Evolutionary conservation across 2,113 vertebrate species (phyloP), one percentile per base, ranked within the genome.

Genomic region (Capreolus pygargus): DNA sequence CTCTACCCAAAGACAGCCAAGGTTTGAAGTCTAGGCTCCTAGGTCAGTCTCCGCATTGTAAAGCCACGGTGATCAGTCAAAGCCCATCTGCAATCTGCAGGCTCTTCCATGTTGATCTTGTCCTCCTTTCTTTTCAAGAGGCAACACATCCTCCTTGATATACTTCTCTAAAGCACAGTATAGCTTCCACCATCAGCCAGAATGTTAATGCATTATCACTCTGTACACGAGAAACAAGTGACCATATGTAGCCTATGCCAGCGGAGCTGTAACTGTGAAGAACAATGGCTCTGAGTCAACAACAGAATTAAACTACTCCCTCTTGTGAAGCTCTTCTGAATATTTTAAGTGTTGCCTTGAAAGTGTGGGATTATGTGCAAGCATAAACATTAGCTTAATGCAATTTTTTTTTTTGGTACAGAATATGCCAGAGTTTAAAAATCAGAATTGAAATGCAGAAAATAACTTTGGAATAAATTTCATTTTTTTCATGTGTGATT

Each of bases 321-420:
- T 98, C 98, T 98, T 97, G 97, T 96, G 97, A 98, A 97, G 93
- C 98, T 98, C 98, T 98, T 98, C 98, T 98, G 98, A 98, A 98
- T 98, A 98, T 97, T 97, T 98, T 97, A 98, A 98, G 97, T 97
- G 98, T 97, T 98, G 98, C 98, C 97, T 97, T 98, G 98, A 97
- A 98, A 98, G 97, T 97, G 98, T 98, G 97, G 98, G 98, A 97
- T 98, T 98, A 98, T 98, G 97, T 98, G 97, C 97, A 98, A 98
- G 98, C 95, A 98, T 97, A 98, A 98, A 98, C 98, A 98, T 97
- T 97, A 98, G 96, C 95, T 98, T 98, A 98, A 98, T 97, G 97
- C 89, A 98, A 92, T 97, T 98, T 97, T 76, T 39, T 39, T 39
- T 76, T 96, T 96, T 96, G 94, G 92, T 93, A 92, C 45, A 57